Evolutionary conservation across 2,888 invertebrate species (phyloP).

Genomic region (Agrochola litura): DNA sequence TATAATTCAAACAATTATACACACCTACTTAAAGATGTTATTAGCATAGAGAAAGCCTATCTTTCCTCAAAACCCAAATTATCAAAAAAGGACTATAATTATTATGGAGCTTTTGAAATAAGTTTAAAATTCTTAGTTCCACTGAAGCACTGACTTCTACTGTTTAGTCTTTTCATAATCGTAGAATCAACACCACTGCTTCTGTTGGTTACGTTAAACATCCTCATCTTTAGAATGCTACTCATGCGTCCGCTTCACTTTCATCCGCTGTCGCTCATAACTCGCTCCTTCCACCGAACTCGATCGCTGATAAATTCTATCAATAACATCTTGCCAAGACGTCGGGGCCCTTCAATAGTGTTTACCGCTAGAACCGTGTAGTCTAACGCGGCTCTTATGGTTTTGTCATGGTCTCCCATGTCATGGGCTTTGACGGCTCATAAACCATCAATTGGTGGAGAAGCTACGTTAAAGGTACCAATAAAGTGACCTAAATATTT

Average conservation of each 20-base stretch:
- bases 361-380: conserved; percentile 82
- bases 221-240: not conserved
- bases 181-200: not conserved
- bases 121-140: not conserved
- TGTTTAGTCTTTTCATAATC: not conserved
- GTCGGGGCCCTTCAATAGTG: conserved; percentile 87
- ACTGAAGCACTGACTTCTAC: not conserved
- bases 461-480: conserved; percentile 38
- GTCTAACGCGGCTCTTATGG: conserved; percentile 79
- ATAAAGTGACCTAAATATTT: conserved; percentile 6
- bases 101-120: not conserved
- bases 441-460: conserved; percentile 52
- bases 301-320: conserved; percentile 89
- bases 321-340: conserved; percentile 86
- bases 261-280: conserved; percentile 61
- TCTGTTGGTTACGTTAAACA: not conserved
- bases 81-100: not conserved
- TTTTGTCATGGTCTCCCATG: conserved; percentile 63
- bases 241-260: not conserved
- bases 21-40: not conserved
- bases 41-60: not conserved
- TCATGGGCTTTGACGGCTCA: conserved; percentile 52
- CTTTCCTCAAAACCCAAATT: not conserved
- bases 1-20: not conserved
- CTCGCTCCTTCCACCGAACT: conserved; percentile 66